A percentile compares a stretch with the other conserved stretches of the same genome.
phyloP scores from a whole-genome alignment of 1,140 invertebrate species.

The Phthorimaea operculella region DNA sequence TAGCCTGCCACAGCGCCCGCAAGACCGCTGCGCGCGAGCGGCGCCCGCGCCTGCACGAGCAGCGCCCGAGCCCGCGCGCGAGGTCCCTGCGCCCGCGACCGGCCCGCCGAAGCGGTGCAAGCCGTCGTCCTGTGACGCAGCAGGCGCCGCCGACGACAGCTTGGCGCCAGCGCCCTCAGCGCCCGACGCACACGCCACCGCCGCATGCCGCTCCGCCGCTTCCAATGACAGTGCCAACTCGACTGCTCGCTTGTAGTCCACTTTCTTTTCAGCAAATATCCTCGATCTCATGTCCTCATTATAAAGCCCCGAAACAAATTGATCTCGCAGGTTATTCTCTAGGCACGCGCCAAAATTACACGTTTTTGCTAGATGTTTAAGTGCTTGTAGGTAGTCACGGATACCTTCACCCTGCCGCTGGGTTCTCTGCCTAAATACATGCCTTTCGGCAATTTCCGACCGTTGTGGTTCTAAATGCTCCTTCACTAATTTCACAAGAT shows the following conservation, averaged over 20 bases:
- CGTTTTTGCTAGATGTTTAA: slow-evolving; percentile 27
- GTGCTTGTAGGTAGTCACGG: slow-evolving; percentile 20
- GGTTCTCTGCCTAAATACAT: slow-evolving; percentile 26
- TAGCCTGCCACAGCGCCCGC: slow-evolving; percentile 9
- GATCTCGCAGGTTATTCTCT: slow-evolving; percentile 22
- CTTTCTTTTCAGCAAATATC: slow-evolving; percentile 16
- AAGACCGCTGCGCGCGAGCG: slow-evolving; percentile 6
- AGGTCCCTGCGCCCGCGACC: too few species aligned
- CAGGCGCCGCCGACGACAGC: slow-evolving; percentile 1
- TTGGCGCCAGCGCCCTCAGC: not conserved
- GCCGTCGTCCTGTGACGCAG: slow-evolving; percentile 9
- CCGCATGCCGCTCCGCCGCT: slow-evolving; percentile 14
- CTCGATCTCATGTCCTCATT: slow-evolving; percentile 25
- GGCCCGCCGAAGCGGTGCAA: slow-evolving; percentile 12
- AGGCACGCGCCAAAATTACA: slow-evolving; percentile 20
- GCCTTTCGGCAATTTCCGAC: slow-evolving; percentile 16
- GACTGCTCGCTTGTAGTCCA: slow-evolving; percentile 19
- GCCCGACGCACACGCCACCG: slow-evolving; percentile 4
- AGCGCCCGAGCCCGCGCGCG: not conserved
- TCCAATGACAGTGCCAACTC: slow-evolving; percentile 16
- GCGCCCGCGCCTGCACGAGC: not conserved
- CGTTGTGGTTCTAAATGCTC: slow-evolving; percentile 24
- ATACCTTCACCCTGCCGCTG: slow-evolving; percentile 17
- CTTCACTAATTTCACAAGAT: slow-evolving; percentile 26
- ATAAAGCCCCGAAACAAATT: slow-evolving; percentile 21